Evolutionary conservation across 2,797 vertebrate species (phyloP).

Genomic region (Anguilla pacifica): DNA sequence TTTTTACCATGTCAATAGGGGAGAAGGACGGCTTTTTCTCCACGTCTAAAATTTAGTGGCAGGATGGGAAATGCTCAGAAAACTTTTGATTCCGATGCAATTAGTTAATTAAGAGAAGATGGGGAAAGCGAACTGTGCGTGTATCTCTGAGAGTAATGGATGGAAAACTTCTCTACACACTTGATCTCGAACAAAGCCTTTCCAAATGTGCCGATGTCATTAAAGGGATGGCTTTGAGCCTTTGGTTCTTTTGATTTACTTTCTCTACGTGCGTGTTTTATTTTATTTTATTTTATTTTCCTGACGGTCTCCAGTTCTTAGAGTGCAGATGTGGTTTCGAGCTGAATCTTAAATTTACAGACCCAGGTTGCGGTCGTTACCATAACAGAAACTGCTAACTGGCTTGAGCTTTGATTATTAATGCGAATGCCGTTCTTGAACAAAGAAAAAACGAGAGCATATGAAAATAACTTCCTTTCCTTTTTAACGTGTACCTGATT

Average conservation of each 20-base stretch:
- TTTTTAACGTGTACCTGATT: too few relatives aligned
- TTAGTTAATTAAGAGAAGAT: conserved; percentile 72
- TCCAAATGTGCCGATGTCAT: conserved; percentile 64
- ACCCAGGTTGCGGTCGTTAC: conserved; percentile 59
- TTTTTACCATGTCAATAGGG: background rate
- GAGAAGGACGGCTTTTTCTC: conserved; percentile 20
- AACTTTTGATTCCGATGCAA: conserved; percentile 60
- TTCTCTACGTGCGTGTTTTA: conserved; percentile 53
- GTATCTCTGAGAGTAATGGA: conserved; percentile 69
- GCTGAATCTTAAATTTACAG: conserved; percentile 57
- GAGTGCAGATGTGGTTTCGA: conserved; percentile 34
- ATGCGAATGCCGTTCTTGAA: background rate
- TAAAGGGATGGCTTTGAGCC: conserved; percentile 64
- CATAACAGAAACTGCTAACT: conserved; percentile 63
- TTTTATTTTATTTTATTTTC: conserved; percentile 31
- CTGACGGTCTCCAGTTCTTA: conserved; percentile 44
- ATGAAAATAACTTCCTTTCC: background rate
- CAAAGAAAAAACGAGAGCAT: background rate
- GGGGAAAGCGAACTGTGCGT: conserved; percentile 67
- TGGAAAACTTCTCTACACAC: conserved; percentile 61
- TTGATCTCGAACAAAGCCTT: conserved; percentile 49
- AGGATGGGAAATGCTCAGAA: conserved; percentile 52
- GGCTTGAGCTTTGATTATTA: conserved; percentile 40
- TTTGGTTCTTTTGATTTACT: conserved; percentile 67
- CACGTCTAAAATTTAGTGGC: conserved; percentile 43